Evolutionary conservation across 2,113 vertebrate species (phyloP).

Genomic region (Neolamprologus devosi): DNA sequence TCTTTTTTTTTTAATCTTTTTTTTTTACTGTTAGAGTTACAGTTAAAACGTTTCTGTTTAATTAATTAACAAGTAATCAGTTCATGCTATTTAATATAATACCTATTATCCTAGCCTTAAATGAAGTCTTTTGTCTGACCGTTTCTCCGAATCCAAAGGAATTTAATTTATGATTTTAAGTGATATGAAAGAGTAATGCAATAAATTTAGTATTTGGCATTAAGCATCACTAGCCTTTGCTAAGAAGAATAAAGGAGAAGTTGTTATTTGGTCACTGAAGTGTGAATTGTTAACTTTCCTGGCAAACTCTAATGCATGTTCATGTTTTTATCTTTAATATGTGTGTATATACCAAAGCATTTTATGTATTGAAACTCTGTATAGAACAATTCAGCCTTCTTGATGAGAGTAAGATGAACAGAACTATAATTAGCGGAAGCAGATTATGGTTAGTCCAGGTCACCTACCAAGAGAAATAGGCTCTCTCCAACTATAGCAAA

Average conservation of each 20-base stretch:
- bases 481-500: not conserved
- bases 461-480: not conserved
- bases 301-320: not conserved
- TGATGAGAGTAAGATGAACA: not conserved
- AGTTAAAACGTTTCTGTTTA: not conserved
- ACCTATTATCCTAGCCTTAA: not conserved
- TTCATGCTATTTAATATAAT: not conserved
- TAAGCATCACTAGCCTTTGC: not conserved
- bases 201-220: not conserved
- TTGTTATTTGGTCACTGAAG: not conserved
- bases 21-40: not conserved
- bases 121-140: not conserved
- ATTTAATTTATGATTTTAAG: not conserved
- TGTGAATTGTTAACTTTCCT: not conserved
- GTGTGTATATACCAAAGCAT: not conserved
- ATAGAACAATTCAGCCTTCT: not conserved
- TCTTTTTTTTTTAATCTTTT: not conserved
- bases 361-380: not conserved
- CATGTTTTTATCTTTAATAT: not conserved
- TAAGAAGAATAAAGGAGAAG: not conserved
- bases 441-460: not conserved
- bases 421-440: not conserved
- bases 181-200: not conserved
- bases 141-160: not conserved
- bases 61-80: not conserved